Evolutionary conservation across 2,888 invertebrate genomes (phyloP), one percentile per base, ranked within the genome.

Genomic region (Allolobophora icterica): DNA sequence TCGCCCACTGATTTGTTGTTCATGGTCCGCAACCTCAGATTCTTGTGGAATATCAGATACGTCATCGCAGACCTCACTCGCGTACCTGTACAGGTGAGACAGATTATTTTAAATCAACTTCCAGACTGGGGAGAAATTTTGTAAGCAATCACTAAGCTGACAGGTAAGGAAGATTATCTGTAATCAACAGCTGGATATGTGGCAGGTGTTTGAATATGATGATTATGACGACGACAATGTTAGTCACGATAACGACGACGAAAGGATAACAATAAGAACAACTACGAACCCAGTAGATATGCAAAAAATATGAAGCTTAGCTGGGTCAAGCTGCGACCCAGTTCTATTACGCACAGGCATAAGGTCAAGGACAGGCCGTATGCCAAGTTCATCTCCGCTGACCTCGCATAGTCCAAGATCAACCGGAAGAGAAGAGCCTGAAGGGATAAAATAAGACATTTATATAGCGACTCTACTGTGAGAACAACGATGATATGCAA

Each of bases 241-340:
- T 6, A n/a, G n/a, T 8, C 21, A 52, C n/a, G 71, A 71, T 71
- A n/a, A 71, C 71, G 71, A n/a, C n/a, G 30, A 71, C 71, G 71
- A 52, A 24, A 52, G 2, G 52, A 52, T 52, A 24, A 71, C 71
- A 71, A 30, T 71, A n/a, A 52, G 5, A 52, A 24, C 1, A 52
- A 52, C 5, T 24, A 90, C 92, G 42, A 89, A 95, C 94, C 94
- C 92, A 94, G 94, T 89, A 95, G 95, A 92, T 96, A 96, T 93
- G 96, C 96, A 87, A 96, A 94, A 89, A 95, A 95, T 96, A 96
- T 96, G 89, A 95, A 95, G 93, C 96, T 94, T 24, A 96, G 95
- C 91, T 96, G 96, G 90, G 96, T 94, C 30, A 96, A 93, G 24
- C 96, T 95, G 84, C 96, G 95, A 8, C 95, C 90, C 45, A 96